Evolutionary conservation across 2,113 vertebrate species (phyloP).

Genomic region (Baryphthengus martii): DNA sequence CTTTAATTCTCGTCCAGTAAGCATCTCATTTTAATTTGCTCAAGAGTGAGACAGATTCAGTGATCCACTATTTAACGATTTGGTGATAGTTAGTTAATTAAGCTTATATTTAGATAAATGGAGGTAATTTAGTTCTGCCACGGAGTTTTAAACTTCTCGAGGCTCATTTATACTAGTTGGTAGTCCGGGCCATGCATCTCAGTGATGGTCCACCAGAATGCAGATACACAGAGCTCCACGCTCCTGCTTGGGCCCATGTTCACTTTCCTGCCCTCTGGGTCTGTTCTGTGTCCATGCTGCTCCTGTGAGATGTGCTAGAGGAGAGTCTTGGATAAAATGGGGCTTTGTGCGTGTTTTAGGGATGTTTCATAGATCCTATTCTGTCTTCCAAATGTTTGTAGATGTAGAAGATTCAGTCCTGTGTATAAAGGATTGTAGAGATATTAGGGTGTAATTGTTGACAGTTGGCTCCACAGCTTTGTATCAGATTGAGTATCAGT

Average conservation of each 20-base stretch:
- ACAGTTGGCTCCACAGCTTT: background rate
- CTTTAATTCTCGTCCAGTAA: background rate
- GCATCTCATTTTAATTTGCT: background rate
- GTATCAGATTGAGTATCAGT: background rate
- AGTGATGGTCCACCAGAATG: background rate
- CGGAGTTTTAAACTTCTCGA: background rate
- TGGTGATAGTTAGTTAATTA: background rate
- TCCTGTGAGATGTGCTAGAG: background rate
- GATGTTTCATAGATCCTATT: background rate
- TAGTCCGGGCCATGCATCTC: background rate
- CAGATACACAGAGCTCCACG: rapidly evolving
- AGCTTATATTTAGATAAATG: background rate
- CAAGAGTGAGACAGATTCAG: rapidly evolving
- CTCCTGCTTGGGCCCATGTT: background rate
- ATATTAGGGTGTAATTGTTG: background rate
- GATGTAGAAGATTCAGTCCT: background rate
- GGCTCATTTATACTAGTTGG: background rate
- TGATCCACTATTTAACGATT: background rate
- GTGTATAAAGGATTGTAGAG: background rate
- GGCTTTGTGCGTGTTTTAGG: background rate
- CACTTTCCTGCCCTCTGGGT: background rate
- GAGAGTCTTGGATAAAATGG: background rate
- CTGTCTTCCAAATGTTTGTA: background rate
- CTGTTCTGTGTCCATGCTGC: background rate
- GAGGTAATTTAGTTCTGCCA: background rate